Evolutionary conservation across 2,797 vertebrate genomes (phyloP).

Genomic region (Pterois miles): DNA sequence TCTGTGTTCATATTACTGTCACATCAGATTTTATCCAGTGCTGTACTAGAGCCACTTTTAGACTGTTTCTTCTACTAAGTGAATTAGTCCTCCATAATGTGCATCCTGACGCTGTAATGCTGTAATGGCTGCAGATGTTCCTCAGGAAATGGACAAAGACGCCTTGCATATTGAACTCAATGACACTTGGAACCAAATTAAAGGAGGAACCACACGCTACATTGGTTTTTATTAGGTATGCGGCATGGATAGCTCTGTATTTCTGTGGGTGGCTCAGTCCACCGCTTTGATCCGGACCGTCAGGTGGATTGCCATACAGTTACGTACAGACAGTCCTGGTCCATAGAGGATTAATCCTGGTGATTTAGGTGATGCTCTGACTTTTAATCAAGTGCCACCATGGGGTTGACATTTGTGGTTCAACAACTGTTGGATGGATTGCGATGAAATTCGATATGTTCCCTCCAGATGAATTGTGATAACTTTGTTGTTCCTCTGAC

Average conservation of each 20-base stretch:
- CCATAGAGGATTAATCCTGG: not conserved
- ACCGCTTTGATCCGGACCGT: not conserved
- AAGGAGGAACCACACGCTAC: slow-evolving; percentile 17
- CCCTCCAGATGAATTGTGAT: not conserved
- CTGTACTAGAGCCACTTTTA: slow-evolving; percentile 42
- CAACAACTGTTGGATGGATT: not conserved
- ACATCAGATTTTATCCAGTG: slow-evolving; percentile 45
- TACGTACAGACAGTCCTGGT: not conserved
- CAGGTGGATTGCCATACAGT: not conserved
- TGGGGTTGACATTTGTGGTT: not conserved
- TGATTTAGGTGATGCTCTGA: not conserved
- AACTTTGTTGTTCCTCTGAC: not conserved
- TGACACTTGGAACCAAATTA: slow-evolving; percentile 69
- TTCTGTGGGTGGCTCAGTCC: not conserved
- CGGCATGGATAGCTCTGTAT: slow-evolving; percentile 2
- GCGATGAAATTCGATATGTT: not conserved
- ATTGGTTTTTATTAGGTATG: too few relatives aligned
- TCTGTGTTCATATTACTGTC: slow-evolving; percentile 60
- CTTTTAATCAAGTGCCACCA: not conserved
- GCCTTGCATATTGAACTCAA: slow-evolving; percentile 49
- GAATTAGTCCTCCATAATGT: slow-evolving; percentile 62
- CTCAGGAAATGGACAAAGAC: slow-evolving; percentile 56
- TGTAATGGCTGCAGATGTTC: slow-evolving; percentile 71
- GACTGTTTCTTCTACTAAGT: slow-evolving; percentile 49
- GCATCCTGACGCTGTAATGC: slow-evolving; percentile 53